Evolutionary conservation across 2,888 invertebrate species (phyloP), one percentile per base, ranked within the genome.

Genomic region (Aricia artaxerxes): DNA sequence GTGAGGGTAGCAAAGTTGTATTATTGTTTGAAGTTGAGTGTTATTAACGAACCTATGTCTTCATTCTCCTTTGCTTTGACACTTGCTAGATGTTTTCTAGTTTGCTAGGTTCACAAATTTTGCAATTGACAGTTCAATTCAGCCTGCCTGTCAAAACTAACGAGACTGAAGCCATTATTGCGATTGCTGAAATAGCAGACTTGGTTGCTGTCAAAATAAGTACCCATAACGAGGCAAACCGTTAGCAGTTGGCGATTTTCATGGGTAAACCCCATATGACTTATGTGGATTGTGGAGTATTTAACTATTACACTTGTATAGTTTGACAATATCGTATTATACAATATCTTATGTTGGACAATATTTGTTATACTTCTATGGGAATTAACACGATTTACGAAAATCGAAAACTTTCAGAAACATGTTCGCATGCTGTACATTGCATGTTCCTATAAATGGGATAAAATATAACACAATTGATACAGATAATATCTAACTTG

Each of bases 61-160:
- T 75, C 35, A 69, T 69, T 69, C 13, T 24, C 69, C 31, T 69
- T 69, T 69, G 69, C 38, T 38, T 69, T 35, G 69, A 69, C 35
- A 69, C 69, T 38, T 13, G 35, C 13, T 38, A 35, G 13, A 16
- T 13, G 16, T 38, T 38, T 38, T 1, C 13, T 69, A 69, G 69
- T 11, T 69, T 13, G 61, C 24, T 61, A 6, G 61, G 24, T 61
- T 61, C 5, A 61, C 61, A 61, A 61, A 24, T 61, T 57, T 57
- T 57, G 57, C 57, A 57, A 69, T 69, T 69, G 35, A 69, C 69
- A 38, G 69, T 69, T 38, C 35, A 6, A 69, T 69, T 38, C 69
- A 1, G 69, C 5, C 38, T 9, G 24, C 2, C 31, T 64, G 64
- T 69, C 16, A 69, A 69, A 69, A 69, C 13, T 69, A 69, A 69